phyloP scores from a whole-genome alignment of 2,113 vertebrate genomes.

The Girardinichthys multiradiatus region DNA sequence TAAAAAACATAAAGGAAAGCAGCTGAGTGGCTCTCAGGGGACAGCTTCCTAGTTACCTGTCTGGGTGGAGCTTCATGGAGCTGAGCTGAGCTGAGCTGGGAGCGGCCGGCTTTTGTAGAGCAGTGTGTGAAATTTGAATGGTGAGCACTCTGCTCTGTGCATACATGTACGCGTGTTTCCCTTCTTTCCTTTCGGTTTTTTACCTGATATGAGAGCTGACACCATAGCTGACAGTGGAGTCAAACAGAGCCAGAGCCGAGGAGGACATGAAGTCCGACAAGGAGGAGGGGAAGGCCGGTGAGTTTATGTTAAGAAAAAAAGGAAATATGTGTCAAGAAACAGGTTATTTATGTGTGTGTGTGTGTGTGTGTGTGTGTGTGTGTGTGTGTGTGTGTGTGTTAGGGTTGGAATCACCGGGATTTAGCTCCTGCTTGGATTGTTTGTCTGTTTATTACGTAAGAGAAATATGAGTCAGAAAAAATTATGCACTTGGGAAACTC shows the following conservation, averaged over 20 bases:
- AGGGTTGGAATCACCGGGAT: neutral
- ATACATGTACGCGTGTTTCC: slow-evolving; percentile 12
- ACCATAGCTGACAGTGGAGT: slow-evolving; percentile 75
- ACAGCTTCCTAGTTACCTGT: slow-evolving; percentile 71
- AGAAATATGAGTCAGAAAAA: slow-evolving; percentile 15
- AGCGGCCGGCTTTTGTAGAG: slow-evolving; percentile 38
- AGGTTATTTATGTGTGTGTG: neutral
- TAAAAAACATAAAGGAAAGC: slow-evolving; percentile 11
- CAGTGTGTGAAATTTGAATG: slow-evolving; percentile 47
- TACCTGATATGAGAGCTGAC: slow-evolving; percentile 73
- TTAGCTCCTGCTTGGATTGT: neutral
- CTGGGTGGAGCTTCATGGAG: slow-evolving; percentile 67
- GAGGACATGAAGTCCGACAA: slow-evolving; percentile 78
- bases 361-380: slow-evolving; percentile 7
- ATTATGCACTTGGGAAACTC: neutral
- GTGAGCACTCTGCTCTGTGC: slow-evolving; percentile 38
- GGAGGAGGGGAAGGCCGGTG: slow-evolving; percentile 78
- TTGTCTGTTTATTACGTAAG: neutral
- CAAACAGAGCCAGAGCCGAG: slow-evolving; percentile 63
- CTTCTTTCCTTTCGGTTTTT: slow-evolving; percentile 13
- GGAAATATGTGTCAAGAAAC: neutral
- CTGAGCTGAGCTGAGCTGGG: slow-evolving; percentile 54
- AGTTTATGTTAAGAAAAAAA: slow-evolving; percentile 42
- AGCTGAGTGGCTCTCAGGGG: slow-evolving; percentile 40
- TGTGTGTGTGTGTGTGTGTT: neutral